phyloP scores from a whole-genome alignment of 2,113 vertebrate genomes.

The Alouatta palliata region DNA sequence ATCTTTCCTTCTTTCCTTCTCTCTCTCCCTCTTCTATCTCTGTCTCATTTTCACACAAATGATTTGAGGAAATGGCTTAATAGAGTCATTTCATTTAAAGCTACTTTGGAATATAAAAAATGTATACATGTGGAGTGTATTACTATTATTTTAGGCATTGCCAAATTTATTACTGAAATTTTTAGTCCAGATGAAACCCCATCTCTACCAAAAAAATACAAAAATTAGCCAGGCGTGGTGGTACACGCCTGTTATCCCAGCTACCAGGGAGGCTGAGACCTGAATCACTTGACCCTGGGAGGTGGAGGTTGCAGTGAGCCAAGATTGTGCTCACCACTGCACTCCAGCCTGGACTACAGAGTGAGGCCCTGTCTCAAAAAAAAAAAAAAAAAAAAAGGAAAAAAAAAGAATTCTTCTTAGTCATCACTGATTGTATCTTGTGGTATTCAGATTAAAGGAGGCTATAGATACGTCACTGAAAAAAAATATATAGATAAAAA shows the following conservation, averaged over 20 bases:
- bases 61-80: background rate
- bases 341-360: too few relatives aligned
- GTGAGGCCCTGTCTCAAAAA: too few relatives aligned
- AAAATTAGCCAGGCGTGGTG: too few relatives aligned
- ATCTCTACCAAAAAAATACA: too few relatives aligned
- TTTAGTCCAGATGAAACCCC: too few relatives aligned
- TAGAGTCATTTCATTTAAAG: constrained; percentile 16
- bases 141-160: background rate
- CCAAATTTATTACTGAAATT: background rate
- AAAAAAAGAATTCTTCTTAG: too few relatives aligned
- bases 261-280: too few relatives aligned
- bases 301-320: too few relatives aligned
- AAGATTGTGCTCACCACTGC: too few relatives aligned
- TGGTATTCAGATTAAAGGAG: background rate
- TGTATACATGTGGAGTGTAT: background rate
- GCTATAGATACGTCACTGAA: background rate
- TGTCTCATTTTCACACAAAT: background rate
- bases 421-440: background rate
- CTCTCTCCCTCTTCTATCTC: background rate
- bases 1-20: background rate
- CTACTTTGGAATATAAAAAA: constrained; percentile 33
- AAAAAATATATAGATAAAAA: background rate
- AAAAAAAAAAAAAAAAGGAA: too few relatives aligned
- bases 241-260: too few relatives aligned
- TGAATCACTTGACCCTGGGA: too few relatives aligned